Evolutionary conservation across 2,113 vertebrate genomes (phyloP).

Genomic region (Todiramphus saurophagus): DNA sequence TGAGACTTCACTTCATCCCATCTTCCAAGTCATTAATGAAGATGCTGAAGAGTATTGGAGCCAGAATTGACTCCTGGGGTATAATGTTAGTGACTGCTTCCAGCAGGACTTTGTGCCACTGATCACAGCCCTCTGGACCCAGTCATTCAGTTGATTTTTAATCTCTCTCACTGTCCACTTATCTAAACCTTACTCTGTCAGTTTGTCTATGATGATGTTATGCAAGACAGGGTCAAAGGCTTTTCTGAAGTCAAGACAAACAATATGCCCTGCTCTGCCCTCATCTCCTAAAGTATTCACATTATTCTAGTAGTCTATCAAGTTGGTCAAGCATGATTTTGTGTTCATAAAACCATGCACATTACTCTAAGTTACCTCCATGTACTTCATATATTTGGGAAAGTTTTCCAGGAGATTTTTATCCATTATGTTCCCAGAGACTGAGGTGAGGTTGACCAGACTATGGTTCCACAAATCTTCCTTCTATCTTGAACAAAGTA

Average conservation of each 20-base stretch:
- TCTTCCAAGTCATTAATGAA: background rate
- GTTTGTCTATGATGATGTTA: background rate
- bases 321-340: background rate
- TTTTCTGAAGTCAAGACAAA: background rate
- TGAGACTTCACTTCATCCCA: background rate
- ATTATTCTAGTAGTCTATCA: background rate
- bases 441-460: background rate
- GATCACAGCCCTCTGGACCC: background rate
- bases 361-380: background rate
- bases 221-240: background rate
- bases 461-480: background rate
- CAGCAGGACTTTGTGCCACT: background rate
- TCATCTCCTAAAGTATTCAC: background rate
- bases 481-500: background rate
- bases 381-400: background rate
- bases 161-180: background rate
- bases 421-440: background rate
- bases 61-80: background rate
- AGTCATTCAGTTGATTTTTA: background rate
- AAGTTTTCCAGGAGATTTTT: background rate
- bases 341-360: background rate
- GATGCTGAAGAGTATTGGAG: background rate
- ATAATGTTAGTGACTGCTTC: background rate
- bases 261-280: background rate
- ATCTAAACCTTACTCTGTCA: background rate